phyloP scores from a whole-genome alignment of 2,113 vertebrate genomes.

The Channa maculata region DNA sequence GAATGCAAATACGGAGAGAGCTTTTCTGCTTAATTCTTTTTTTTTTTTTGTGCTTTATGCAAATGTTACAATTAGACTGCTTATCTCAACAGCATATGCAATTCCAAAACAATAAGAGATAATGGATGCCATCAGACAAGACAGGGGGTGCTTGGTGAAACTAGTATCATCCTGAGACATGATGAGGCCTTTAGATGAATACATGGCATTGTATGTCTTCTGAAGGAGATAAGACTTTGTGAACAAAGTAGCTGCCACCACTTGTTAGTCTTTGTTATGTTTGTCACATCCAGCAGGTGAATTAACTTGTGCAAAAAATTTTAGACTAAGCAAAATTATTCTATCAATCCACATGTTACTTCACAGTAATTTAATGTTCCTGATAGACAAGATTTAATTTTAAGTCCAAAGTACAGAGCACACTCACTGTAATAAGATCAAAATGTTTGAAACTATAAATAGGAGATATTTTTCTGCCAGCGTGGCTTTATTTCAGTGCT shows the following conservation, averaged over 20 bases:
- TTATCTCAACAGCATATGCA: conserved; percentile 7
- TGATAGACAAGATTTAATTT: not conserved
- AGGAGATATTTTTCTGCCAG: not conserved
- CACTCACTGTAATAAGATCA: not conserved
- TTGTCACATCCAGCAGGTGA: not conserved
- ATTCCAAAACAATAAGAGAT: conserved; percentile 13
- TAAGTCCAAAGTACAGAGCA: not conserved
- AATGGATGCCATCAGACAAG: conserved; percentile 10
- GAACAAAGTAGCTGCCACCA: not conserved
- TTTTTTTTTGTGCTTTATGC: conserved; percentile 17
- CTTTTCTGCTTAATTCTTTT: not conserved
- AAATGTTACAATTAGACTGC: conserved; percentile 21
- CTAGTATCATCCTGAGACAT: not conserved
- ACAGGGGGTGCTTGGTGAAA: conserved; percentile 5
- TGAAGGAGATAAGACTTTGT: not conserved
- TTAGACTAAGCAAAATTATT: no score
- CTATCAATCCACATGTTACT: no score
- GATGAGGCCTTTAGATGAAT: conserved; percentile 1
- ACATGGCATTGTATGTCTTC: not conserved
- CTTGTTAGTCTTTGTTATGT: not conserved
- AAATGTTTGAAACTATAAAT: not conserved
- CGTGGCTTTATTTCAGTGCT: no score
- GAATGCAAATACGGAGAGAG: conserved; percentile 16
- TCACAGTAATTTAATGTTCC: not conserved
- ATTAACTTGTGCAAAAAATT: not conserved